Conservation (phyloP, 23 tunicate genomes). For the Halocynthia roretzi region DNA sequence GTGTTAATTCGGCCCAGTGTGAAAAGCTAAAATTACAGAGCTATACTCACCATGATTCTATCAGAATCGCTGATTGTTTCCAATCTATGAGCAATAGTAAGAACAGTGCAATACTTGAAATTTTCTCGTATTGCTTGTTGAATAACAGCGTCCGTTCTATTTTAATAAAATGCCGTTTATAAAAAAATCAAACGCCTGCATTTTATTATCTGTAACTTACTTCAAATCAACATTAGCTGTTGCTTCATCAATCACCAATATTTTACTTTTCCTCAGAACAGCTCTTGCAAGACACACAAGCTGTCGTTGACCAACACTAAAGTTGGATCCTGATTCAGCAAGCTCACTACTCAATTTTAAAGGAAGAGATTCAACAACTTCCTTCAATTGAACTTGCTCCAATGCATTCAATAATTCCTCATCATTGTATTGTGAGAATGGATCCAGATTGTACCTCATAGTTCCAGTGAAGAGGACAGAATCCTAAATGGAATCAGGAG, state of each 20-base stretch:
- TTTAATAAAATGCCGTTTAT: neutral
- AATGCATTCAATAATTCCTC: slow-evolving; percentile 65
- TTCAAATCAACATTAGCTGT: slow-evolving; percentile 92
- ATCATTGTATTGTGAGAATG: slow-evolving; percentile 61
- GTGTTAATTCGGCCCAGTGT: too few relatives aligned
- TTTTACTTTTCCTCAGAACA: slow-evolving; percentile 53
- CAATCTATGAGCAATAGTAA: slow-evolving; percentile 90
- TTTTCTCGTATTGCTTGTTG: slow-evolving; percentile 70
- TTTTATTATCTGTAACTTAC: neutral
- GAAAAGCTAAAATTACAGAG: too few relatives aligned
- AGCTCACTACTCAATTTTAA: slow-evolving; percentile 49
- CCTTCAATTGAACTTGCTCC: slow-evolving; percentile 74
- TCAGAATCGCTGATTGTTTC: slow-evolving; percentile 89
- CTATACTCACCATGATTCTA: slow-evolving; percentile 49
- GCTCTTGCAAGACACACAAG: slow-evolving; percentile 96
- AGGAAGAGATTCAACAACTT: slow-evolving; percentile 40
- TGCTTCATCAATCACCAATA: slow-evolving; percentile 92
- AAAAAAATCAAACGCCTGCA: too few relatives aligned
- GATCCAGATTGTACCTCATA: slow-evolving; percentile 72
- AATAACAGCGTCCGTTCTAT: slow-evolving; percentile 78
- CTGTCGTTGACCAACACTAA: slow-evolving; percentile 95
- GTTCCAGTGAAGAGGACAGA: slow-evolving; percentile 81
- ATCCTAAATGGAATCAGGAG: slow-evolving; percentile 27
- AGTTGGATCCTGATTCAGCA: slow-evolving; percentile 76
- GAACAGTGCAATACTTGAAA: slow-evolving; percentile 68